Evolutionary conservation across 2,113 vertebrate genomes (phyloP).

Genomic region (Abramis brama): DNA sequence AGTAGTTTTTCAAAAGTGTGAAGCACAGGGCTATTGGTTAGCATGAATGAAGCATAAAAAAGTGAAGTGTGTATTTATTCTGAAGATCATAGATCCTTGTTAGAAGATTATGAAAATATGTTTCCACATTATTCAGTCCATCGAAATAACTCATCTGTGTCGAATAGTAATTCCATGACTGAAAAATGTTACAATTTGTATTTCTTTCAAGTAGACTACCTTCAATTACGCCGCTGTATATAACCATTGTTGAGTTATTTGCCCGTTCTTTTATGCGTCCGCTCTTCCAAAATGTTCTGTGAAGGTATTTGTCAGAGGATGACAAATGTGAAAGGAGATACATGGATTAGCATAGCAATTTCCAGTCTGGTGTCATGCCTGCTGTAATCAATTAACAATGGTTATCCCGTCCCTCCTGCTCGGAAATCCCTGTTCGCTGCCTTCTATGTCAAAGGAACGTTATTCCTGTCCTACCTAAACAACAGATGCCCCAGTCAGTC

Average conservation of each 20-base stretch:
- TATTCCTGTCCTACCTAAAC: conserved; percentile 35
- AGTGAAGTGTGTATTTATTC: not conserved
- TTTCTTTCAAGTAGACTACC: not conserved
- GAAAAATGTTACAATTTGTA: not conserved
- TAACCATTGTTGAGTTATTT: not conserved
- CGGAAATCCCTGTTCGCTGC: conserved; percentile 32
- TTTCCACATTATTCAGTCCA: conserved; percentile 11
- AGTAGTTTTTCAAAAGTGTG: not conserved
- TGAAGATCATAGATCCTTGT: not conserved
- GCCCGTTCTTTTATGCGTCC: not conserved
- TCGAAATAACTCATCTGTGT: not conserved
- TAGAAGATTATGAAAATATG: not conserved
- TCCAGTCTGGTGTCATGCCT: conserved; percentile 34
- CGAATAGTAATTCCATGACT: not conserved
- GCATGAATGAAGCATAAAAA: not conserved
- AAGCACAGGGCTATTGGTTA: not conserved
- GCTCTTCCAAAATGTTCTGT: conserved; percentile 17
- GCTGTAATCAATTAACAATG: conserved; percentile 47
- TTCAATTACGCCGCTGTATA: not conserved
- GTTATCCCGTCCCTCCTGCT: conserved; percentile 26
- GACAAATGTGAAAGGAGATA: conserved; percentile 37
- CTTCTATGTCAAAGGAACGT: conserved; percentile 20
- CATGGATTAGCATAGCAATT: conserved; percentile 57
- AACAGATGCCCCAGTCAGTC: conserved; percentile 30
- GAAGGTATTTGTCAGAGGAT: conserved; percentile 38